A percentile compares a stretch with the other conserved stretches of the same genome.
phyloP scores from a whole-genome alignment of 1,140 invertebrate genomes.

The Hypothenemus hampei region DNA sequence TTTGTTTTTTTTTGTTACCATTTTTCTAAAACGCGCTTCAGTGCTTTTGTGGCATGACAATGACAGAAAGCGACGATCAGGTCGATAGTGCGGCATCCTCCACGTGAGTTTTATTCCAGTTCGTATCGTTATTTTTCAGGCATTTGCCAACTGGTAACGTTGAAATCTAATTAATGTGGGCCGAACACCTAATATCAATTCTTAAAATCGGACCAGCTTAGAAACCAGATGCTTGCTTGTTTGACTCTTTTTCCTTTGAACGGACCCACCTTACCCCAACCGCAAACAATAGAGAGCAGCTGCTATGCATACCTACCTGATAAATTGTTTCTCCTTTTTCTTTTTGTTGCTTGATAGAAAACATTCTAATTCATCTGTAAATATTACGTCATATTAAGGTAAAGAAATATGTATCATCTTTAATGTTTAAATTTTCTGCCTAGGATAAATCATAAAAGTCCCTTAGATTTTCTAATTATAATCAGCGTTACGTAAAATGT shows the following conservation, averaged over 20 bases:
- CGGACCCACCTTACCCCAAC: not conserved
- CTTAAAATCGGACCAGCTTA: not conserved
- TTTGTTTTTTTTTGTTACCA: not conserved
- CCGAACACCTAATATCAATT: not conserved
- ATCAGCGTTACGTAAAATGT: not conserved
- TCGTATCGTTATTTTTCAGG: too few species aligned
- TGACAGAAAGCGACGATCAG: not conserved
- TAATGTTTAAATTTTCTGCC: not conserved
- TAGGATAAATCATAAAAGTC: not conserved
- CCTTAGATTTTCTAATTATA: not conserved
- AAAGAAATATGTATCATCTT: not conserved
- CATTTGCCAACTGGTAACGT: too few species aligned
- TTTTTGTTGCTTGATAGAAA: not conserved
- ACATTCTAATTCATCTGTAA: too few species aligned
- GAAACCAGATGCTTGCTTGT: not conserved
- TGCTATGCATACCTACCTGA: constrained; percentile 5
- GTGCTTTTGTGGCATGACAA: not conserved
- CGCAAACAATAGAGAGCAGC: constrained; percentile 3
- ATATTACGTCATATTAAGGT: too few species aligned
- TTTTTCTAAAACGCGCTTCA: not conserved
- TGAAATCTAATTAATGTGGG: not conserved
- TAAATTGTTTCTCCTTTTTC: constrained; percentile 1
- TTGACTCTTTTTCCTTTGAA: not conserved
- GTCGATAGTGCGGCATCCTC: constrained; percentile 8
- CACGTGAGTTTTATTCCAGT: constrained; percentile 7